These are phyloP conservation scores for Cryptus armator DNA, from an alignment of 2,888 invertebrate genomes.

Conservation along the genomic window DNA sequence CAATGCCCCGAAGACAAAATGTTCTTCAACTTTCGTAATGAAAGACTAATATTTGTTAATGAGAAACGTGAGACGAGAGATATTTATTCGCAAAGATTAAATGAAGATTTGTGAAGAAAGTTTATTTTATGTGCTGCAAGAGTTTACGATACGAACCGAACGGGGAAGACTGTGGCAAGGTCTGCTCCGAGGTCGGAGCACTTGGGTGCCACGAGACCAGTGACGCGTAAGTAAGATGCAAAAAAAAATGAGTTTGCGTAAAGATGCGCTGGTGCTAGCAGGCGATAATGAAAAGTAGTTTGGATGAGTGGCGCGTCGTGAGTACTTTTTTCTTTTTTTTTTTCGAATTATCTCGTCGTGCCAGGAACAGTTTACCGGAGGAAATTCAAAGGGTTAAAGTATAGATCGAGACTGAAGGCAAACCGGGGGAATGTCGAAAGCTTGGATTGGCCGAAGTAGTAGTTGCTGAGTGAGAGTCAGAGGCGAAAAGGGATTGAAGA, in stretches of 20 bases:
- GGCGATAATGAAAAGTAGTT: slow-evolving; percentile 9
- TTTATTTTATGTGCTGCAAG: background rate
- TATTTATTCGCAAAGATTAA: background rate
- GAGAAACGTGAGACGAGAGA: background rate
- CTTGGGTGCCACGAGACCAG: background rate
- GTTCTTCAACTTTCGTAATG: background rate
- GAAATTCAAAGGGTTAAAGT: slow-evolving; percentile 25
- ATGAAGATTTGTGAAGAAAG: background rate
- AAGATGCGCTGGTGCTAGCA: background rate
- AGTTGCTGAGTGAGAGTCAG: slow-evolving; percentile 12
- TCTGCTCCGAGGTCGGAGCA: background rate
- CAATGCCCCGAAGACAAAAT: background rate
- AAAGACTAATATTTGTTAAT: background rate
- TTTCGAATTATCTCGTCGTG: background rate
- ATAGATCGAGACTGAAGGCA: slow-evolving; percentile 7
- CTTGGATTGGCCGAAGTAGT: slow-evolving; percentile 8
- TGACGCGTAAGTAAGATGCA: slow-evolving; percentile 25
- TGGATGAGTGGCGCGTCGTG: background rate
- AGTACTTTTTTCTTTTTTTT: background rate
- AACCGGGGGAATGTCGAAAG: background rate
- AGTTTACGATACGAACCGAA: background rate
- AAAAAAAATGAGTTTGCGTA: background rate
- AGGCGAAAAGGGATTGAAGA: slow-evolving; percentile 16
- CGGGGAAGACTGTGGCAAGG: background rate
- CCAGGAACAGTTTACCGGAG: background rate